phyloP scores from a whole-genome alignment of 2,797 vertebrate species.

The Neopelma chrysocephalum region DNA sequence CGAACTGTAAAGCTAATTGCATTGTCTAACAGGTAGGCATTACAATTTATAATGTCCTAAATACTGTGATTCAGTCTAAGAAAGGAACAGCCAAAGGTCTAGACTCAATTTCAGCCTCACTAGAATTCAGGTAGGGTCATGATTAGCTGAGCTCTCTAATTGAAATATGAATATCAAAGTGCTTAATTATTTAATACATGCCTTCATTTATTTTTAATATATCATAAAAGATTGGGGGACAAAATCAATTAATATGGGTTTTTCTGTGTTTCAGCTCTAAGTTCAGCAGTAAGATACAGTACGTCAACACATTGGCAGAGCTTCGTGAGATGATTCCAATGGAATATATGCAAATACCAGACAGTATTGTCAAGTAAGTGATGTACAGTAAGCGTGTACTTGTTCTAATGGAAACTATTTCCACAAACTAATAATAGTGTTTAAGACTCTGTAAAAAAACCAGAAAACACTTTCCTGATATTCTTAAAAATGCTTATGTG shows the following conservation, averaged over 20 bases:
- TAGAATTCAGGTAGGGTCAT: not conserved
- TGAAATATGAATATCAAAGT: not conserved
- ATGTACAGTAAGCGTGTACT: not conserved
- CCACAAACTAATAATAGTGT: not conserved
- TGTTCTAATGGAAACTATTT: not conserved
- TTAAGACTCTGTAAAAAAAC: not conserved
- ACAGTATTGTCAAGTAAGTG: conserved; percentile 91
- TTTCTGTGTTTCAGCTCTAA: conserved; percentile 83
- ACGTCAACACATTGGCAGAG: conserved; percentile 86
- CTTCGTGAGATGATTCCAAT: conserved; percentile 89
- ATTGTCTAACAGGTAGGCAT: not conserved
- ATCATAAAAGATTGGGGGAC: not conserved
- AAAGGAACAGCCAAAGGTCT: not conserved
- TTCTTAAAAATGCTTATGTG: not conserved
- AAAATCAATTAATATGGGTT: not conserved
- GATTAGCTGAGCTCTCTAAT: not conserved
- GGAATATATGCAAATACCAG: conserved; percentile 90
- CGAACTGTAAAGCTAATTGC: not conserved
- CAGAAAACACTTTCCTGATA: not conserved
- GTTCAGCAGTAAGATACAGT: conserved; percentile 95
- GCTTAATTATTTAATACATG: not conserved
- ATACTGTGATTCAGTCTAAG: not conserved
- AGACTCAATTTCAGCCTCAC: not conserved
- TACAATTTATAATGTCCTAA: not conserved
- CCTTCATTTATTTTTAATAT: not conserved